These are phyloP conservation scores for Brienomyrus brachyistius DNA, from an alignment of 2,113 vertebrate species.

Conservation along the genomic window DNA sequence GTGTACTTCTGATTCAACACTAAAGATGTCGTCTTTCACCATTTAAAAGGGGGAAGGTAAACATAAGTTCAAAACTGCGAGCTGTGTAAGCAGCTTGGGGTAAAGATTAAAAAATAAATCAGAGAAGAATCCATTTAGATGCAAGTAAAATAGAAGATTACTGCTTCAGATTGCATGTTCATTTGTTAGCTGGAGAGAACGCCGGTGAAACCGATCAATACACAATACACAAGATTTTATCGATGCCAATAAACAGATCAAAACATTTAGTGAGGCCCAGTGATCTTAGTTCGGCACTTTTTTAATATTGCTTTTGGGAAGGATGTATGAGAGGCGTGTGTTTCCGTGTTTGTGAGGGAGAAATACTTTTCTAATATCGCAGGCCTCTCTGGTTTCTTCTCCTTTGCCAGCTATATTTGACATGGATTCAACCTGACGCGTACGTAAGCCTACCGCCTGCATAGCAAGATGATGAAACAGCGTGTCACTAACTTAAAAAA, in stretches of 20 bases:
- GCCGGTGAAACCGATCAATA: background rate
- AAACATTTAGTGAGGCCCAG: background rate
- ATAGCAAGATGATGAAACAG: slow-evolving; percentile 16
- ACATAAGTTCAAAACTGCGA: background rate
- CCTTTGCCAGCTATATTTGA: background rate
- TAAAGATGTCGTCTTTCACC: too few species aligned
- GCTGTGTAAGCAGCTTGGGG: background rate
- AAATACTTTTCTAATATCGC: background rate
- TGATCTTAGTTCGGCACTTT: background rate
- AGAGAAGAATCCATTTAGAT: background rate
- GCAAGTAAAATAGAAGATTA: background rate
- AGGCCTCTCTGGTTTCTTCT: background rate
- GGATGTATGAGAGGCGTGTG: background rate
- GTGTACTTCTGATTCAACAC: slow-evolving; percentile 9
- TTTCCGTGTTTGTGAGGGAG: background rate
- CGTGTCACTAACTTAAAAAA: slow-evolving; percentile 14
- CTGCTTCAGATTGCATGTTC: background rate
- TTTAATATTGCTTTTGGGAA: background rate
- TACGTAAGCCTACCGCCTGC: background rate
- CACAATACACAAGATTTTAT: background rate
- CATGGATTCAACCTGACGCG: background rate
- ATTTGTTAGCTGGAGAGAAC: background rate
- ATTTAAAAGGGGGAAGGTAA: background rate
- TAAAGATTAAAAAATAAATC: background rate
- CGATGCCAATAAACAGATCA: background rate